Evolutionary conservation across 2,888 invertebrate species (phyloP), one percentile per base, ranked within the genome.

Genomic region (Linnaemya vulpina): DNA sequence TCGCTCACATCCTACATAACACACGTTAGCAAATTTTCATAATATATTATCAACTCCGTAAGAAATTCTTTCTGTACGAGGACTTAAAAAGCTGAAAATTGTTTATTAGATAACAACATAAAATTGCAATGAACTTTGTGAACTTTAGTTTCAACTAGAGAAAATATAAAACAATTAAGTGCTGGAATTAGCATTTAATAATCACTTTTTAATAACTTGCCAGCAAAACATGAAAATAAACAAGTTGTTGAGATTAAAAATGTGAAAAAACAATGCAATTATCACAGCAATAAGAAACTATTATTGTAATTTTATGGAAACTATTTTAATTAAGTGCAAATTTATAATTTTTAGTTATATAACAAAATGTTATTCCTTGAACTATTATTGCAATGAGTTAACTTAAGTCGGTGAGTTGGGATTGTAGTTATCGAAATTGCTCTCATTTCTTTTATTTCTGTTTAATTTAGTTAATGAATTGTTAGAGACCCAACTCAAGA

Each of bases 121-220:
- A 43, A 70, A 51, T 38, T 74, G 49, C 82, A 77, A 60, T 84
- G 83, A 83, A 84, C 78, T 79, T 84, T 65, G 13, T 63, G 58
- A 79, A 60, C 78, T 79, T 75, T 75, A 65, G 22, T 75, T 22
- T 38, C n/a, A 38, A 38, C 11, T 22, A 65, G 11, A 79, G 9
- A 55, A 49, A 63, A 35, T 55, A 58, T 55, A 13, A 70, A 65
- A 43, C 58, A 84, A 79, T 84, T 84, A 84, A 70, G 58, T 70
- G 68, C 55, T 65, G 46, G 30, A 68, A 63, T 74, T 63, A 65
- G 35, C 51, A 81, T 63, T 25, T 70, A 68, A 68, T 80, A 67
- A 68, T 49, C 55, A 70, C 40, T 49, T 67, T 65, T 30, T 55
- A 60, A 79, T 70, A 17, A 55, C 46, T 49, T 38, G 35, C 17